Evolutionary conservation across 2,113 vertebrate species (phyloP), one percentile per base, ranked within the genome.

Genomic region (Saccopteryx bilineata): DNA sequence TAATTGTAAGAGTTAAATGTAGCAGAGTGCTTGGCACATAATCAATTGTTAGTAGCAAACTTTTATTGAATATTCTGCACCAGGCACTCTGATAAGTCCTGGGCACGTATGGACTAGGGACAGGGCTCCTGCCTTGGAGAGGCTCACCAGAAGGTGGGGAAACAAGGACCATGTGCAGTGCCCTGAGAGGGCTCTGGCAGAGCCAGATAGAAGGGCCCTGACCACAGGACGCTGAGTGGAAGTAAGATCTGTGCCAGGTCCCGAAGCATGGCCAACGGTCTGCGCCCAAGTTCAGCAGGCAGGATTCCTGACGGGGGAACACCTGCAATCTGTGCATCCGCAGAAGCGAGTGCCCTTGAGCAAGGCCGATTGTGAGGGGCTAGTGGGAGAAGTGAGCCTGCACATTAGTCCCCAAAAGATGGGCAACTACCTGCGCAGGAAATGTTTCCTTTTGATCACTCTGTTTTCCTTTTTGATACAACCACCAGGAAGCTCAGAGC

Each of bases 241-340:
- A 23, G 6, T 13, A 8, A 56, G 1, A 6, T 17, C 21, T 26
- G 17, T 28, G 31, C 58, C 31, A 58, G 28, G 2, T 4, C 58
- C 17, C 39, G 72, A 54, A 24, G 66, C 1, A 18, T 1, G 6
- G 68, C 33, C 79, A 28, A 2, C 26, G 7, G 48, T 17, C 9
- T 26, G 31, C 5, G 18, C 23, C 21, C 5, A 8, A 17, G n/a
- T 21, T 4, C 18, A 80, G 78, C 58, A 95, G 33, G 61, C 15
- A 56, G 46, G 39, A 21, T 19, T 28, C 33, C 8, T 1, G 52
- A 11, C 11, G 33, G 21, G 56, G n/a, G 24, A 5, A 28, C 33
- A 5, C 17, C 0, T 9, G 17, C 7, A 4, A 28, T 61, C n/a
- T 0, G 1, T 1, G 48, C 19, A 50, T 52, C 31, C 33, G 12